phyloP scores from a whole-genome alignment of 2,797 vertebrate species.

The Sebastes nivosus region DNA sequence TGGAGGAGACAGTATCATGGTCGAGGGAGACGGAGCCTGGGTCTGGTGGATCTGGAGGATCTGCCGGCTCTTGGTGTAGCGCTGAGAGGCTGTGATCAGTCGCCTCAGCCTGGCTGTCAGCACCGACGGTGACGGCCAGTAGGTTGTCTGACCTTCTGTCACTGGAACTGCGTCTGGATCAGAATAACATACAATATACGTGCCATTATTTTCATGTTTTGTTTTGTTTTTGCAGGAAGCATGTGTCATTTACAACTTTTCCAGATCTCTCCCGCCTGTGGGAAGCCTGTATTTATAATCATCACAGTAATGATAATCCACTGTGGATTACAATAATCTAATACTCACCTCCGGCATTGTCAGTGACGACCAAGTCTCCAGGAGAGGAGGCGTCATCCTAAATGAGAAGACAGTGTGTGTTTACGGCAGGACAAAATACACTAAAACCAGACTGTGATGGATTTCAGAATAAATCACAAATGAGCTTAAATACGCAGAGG shows the following conservation, averaged over 20 bases:
- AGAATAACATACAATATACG: background rate
- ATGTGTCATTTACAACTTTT: background rate
- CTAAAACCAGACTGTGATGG: background rate
- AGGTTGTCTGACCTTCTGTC: slow-evolving; percentile 88
- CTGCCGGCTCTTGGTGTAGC: slow-evolving; percentile 94
- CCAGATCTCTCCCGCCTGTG: background rate
- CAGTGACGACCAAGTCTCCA: slow-evolving; percentile 94
- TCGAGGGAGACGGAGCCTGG: slow-evolving; percentile 80
- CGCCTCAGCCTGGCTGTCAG: slow-evolving; percentile 94
- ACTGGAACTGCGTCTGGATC: slow-evolving; percentile 86
- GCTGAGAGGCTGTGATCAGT: slow-evolving; percentile 96
- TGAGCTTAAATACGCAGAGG: background rate
- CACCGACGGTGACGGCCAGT: slow-evolving; percentile 95
- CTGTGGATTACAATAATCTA: slow-evolving; percentile 36
- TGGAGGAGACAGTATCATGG: slow-evolving; percentile 82
- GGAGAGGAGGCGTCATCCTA: slow-evolving; percentile 97
- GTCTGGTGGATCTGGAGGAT: slow-evolving; percentile 91
- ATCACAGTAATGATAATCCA: slow-evolving; percentile 12
- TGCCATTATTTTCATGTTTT: no score
- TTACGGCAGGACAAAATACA: slow-evolving; percentile 8
- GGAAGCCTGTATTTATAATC: background rate
- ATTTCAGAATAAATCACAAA: background rate
- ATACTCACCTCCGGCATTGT: slow-evolving; percentile 87
- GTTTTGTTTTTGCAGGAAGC: background rate
- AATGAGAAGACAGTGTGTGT: slow-evolving; percentile 9